phyloP scores from a whole-genome alignment of 2,888 invertebrate species.

The Lissocephala sabroskyi region DNA sequence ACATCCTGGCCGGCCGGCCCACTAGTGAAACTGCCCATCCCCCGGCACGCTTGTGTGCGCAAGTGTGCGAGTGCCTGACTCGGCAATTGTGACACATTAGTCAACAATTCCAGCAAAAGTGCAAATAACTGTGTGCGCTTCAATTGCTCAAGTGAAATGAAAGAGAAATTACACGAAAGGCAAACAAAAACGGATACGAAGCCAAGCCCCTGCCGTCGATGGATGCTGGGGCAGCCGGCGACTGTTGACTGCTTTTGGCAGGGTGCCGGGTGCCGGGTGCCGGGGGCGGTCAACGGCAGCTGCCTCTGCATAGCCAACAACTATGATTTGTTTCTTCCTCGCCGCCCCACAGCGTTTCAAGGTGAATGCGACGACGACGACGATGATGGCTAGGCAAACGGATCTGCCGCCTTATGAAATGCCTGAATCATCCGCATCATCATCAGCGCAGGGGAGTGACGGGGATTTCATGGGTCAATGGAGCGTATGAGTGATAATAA shows the following conservation, averaged over 20 bases:
- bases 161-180: conserved; percentile 67
- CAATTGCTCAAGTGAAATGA: conserved; percentile 68
- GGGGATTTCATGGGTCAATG: conserved; percentile 10
- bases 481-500: conserved; percentile 47
- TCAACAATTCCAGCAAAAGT: conserved; percentile 69
- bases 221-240: not conserved
- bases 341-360: conserved; percentile 43
- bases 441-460: conserved; percentile 28
- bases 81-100: conserved; percentile 68
- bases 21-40: not conserved
- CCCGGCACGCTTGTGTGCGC: no score
- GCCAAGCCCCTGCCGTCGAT: not conserved
- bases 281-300: no score
- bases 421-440: conserved; percentile 34
- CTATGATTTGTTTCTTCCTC: conserved; percentile 7
- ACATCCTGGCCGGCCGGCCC: no score
- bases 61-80: no score
- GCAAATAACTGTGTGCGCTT: conserved; percentile 65
- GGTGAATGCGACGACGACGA: conserved; percentile 39
- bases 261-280: not conserved
- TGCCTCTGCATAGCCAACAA: no score
- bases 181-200: conserved; percentile 50
- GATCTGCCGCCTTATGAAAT: conserved; percentile 45
- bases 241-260: not conserved
- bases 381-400: conserved; percentile 31